Evolutionary conservation across 2,888 invertebrate species (phyloP).

Genomic region (Macaria notata): DNA sequence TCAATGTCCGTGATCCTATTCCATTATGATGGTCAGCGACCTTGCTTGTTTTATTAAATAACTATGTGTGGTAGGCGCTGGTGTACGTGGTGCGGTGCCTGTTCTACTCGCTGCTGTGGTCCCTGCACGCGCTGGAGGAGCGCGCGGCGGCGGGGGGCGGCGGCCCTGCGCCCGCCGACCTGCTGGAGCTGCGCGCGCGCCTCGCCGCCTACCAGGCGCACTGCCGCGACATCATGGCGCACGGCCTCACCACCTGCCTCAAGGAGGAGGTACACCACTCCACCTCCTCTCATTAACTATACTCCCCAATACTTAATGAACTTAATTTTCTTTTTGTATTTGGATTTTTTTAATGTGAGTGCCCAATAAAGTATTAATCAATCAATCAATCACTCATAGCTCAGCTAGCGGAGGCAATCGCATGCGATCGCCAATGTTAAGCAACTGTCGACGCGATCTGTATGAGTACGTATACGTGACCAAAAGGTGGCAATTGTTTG

Average conservation of each 20-base stretch:
- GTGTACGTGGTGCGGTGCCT: slow-evolving; percentile 85
- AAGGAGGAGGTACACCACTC: slow-evolving; percentile 85
- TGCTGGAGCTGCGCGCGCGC: slow-evolving; percentile 35
- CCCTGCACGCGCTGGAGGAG: slow-evolving; percentile 91
- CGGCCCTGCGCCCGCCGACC: slow-evolving; percentile 68
- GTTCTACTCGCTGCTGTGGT: slow-evolving; percentile 95
- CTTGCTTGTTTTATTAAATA: too few relatives aligned
- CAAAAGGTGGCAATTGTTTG: too few relatives aligned
- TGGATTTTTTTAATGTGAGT: too few relatives aligned
- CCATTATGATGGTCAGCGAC: too few relatives aligned
- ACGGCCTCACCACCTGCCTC: slow-evolving; percentile 73
- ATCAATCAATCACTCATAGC: too few relatives aligned
- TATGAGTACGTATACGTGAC: too few relatives aligned
- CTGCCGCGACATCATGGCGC: slow-evolving; percentile 74
- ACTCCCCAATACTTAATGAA: background rate
- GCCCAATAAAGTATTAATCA: too few relatives aligned
- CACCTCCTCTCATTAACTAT: background rate
- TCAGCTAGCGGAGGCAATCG: too few relatives aligned
- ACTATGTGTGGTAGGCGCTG: slow-evolving; percentile 51
- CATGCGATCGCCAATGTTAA: too few relatives aligned
- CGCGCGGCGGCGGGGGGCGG: slow-evolving; percentile 78
- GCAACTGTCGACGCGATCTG: too few relatives aligned
- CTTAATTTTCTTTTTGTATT: too few relatives aligned
- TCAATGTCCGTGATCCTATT: too few relatives aligned
- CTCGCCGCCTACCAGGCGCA: slow-evolving; percentile 85